phyloP scores from a whole-genome alignment of 2,797 vertebrate species.

The Acestrorhynchus altus region DNA sequence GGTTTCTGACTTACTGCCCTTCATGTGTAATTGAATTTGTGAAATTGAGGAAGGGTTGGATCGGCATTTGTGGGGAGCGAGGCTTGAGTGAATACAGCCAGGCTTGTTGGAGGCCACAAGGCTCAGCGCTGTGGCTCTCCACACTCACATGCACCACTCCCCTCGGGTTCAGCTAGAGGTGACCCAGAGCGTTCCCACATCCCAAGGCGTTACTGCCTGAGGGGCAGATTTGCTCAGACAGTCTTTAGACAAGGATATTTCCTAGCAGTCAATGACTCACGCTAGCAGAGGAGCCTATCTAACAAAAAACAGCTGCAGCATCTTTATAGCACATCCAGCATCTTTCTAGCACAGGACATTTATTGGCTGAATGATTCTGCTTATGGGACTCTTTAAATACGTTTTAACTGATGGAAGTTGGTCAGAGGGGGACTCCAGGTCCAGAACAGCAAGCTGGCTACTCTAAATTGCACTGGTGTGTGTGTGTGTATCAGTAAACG shows the following conservation, averaged over 20 bases:
- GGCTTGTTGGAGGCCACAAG: constrained; percentile 67
- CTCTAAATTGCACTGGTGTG: too few species aligned
- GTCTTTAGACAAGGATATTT: not conserved
- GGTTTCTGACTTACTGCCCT: constrained; percentile 31
- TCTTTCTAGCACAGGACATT: too few species aligned
- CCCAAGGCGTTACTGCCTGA: not conserved
- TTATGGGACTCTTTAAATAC: too few species aligned
- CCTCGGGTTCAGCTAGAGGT: constrained; percentile 64
- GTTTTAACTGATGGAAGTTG: too few species aligned
- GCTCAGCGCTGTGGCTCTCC: constrained; percentile 70
- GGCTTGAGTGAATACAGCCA: constrained; percentile 70
- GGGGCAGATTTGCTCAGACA: constrained; percentile 52
- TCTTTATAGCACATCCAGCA: not conserved
- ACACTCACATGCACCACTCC: constrained; percentile 74
- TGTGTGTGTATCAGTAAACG: too few species aligned
- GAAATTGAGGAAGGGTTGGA: constrained; percentile 30
- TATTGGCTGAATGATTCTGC: too few species aligned
- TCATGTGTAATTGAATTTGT: constrained; percentile 29
- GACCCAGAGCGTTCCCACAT: constrained; percentile 70
- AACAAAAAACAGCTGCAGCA: not conserved
- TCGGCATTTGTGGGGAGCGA: constrained; percentile 46
- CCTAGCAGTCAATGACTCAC: not conserved
- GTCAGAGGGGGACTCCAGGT: too few species aligned
- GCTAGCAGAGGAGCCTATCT: not conserved
- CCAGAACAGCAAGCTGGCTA: too few species aligned